Conservation (phyloP, 2,888 invertebrate genomes). For the Caenorhabditis afra region DNA sequence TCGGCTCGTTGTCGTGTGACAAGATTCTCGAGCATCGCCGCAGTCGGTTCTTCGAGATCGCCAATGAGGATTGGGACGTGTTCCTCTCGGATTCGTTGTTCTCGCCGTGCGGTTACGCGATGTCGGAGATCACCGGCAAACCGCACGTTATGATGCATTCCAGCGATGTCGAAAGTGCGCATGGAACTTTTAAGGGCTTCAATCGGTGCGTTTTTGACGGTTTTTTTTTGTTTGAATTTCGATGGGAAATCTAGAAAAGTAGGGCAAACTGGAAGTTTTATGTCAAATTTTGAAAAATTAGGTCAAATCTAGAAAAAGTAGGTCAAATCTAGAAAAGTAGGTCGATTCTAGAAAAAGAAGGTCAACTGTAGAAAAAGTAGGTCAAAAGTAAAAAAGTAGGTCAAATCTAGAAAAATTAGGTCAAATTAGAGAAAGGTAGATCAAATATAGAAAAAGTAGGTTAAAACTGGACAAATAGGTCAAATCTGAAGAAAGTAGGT, state of each 20-base stretch:
- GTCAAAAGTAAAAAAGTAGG: too few species aligned
- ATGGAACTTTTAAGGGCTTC: slow-evolving; percentile 55
- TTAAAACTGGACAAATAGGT: too few species aligned
- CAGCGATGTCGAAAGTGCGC: slow-evolving; percentile 59
- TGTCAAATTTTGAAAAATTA: too few species aligned
- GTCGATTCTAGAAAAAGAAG: too few species aligned
- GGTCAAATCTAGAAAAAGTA: too few species aligned
- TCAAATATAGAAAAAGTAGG: too few species aligned
- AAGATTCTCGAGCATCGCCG: slow-evolving; percentile 16
- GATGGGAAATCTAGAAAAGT: background rate
- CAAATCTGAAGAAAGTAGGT: too few species aligned
- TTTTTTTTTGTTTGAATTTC: background rate
- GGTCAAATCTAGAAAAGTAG: too few species aligned
- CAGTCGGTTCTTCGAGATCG: slow-evolving; percentile 37
- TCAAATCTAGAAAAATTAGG: too few species aligned
- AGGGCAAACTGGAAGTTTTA: too few species aligned
- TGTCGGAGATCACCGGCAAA: slow-evolving; percentile 43
- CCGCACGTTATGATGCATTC: slow-evolving; percentile 61
- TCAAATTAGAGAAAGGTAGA: too few species aligned
- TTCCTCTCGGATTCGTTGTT: slow-evolving; percentile 54
- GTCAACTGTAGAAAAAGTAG: too few species aligned
- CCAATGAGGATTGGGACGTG: slow-evolving; percentile 53
- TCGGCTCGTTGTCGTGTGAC: slow-evolving; percentile 48
- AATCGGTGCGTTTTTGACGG: slow-evolving; percentile 14
- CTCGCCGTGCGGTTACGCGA: slow-evolving; percentile 53